phyloP scores from a whole-genome alignment of 2,113 vertebrate genomes.

The Laticauda laticaudata region DNA sequence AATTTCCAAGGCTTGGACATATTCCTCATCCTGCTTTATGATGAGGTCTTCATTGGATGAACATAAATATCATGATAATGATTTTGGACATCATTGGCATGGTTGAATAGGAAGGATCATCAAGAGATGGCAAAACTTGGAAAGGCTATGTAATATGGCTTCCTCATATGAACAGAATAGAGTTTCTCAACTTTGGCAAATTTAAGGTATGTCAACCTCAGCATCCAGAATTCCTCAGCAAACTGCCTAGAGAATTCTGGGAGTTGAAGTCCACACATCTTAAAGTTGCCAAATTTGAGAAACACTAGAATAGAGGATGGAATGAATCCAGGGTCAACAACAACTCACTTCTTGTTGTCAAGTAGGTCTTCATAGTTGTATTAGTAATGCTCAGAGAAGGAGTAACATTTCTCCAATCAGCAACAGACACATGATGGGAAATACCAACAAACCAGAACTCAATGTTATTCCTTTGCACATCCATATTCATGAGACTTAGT shows the following conservation, averaged over 20 bases:
- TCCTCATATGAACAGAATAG: neutral
- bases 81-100: neutral
- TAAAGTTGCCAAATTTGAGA: neutral
- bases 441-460: neutral
- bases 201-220: neutral
- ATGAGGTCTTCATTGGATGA: neutral
- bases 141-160: neutral
- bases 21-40: neutral
- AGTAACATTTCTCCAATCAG: neutral
- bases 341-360: neutral
- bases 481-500: neutral
- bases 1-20: neutral
- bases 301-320: neutral
- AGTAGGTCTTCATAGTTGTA: neutral
- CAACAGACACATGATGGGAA: neutral
- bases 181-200: neutral
- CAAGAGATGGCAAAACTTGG: neutral
- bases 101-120: neutral
- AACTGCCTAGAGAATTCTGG: neutral
- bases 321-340: neutral
- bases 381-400: neutral
- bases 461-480: neutral
- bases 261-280: neutral
- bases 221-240: neutral
- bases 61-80: neutral